Evolutionary conservation across 1,140 invertebrate genomes (phyloP).

Genomic region (Chrysoperla carnea): DNA sequence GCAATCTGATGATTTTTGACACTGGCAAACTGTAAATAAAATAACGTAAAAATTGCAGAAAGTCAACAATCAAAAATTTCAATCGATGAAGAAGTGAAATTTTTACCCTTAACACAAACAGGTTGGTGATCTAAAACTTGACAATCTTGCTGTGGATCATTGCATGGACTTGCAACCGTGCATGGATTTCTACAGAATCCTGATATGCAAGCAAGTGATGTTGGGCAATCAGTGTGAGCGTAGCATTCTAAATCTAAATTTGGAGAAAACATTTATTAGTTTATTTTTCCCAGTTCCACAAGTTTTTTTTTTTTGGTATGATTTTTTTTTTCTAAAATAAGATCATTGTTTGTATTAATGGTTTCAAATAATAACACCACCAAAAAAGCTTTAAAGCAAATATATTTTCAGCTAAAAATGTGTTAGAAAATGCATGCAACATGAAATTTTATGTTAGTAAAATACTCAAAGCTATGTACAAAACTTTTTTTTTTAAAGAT

Average conservation of each 20-base stretch:
- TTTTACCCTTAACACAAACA: constrained; percentile 54
- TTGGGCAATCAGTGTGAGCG: constrained; percentile 49
- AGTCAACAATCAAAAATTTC: neutral
- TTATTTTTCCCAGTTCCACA: constrained; percentile 5
- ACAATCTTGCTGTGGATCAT: constrained; percentile 39
- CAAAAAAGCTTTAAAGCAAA: too few species aligned
- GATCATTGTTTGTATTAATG: neutral
- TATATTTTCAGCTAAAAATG: too few species aligned
- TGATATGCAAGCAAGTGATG: constrained; percentile 56
- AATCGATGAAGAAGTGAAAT: neutral
- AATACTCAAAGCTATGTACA: too few species aligned
- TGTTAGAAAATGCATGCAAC: too few species aligned
- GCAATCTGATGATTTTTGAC: constrained; percentile 42
- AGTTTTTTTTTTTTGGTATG: neutral
- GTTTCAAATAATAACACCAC: too few species aligned
- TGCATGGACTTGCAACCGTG: constrained; percentile 35
- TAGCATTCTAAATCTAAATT: constrained; percentile 45
- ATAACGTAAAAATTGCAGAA: neutral
- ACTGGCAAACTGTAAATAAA: constrained; percentile 39
- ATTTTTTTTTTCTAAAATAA: neutral
- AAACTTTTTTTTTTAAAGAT: too few species aligned
- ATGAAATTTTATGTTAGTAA: too few species aligned
- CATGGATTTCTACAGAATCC: constrained; percentile 61
- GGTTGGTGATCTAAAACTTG: constrained; percentile 60
- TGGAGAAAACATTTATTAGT: constrained; percentile 10